Evolutionary conservation across 2,797 vertebrate species (phyloP), one percentile per base, ranked within the genome.

Genomic region (Anguilla anguilla): DNA sequence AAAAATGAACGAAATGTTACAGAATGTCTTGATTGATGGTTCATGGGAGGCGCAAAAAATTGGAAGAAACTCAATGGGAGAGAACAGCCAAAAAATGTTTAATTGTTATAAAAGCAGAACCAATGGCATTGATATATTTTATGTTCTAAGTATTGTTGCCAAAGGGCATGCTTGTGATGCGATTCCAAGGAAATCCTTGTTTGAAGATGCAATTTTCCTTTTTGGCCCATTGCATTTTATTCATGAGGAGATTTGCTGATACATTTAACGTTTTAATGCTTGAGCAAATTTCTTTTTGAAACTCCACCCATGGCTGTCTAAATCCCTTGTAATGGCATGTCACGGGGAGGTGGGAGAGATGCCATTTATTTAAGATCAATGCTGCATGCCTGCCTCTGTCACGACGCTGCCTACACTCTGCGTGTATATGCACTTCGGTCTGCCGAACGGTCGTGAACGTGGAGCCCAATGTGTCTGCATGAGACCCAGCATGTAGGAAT

Each of bases 311-410:
- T 31, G 53, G 51, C 17, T 84, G 31, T 61, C 28, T 11, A 55
- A 55, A 6, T 84, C n/a, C 4, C 19, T 10, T 3, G 43, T 46
- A 6, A 79, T 81, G 77, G 43, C 39, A 82, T 51, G 79, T 13
- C 79, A 82, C 43, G 19, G 43, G 46, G 6, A 82, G 10, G 79
- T 82, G 46, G 59, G 77, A 4, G 46, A 6, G 57, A 39, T 74
- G 7, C 3, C 2, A 4, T 31, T 86, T 43, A 1, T 77, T 77
- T 39, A 77, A 43, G 72, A 82, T 82, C 43, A 82, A n/a, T 5
- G 31, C 39, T 88, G 83, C 72, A 81, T 88, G 87, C 72, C 69
- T 88, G 83, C 64, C n/a, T 7, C 64, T 72, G 57, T 81, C 77
- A 81, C 39, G 28, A 43, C 39, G 46, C 39, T 85, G 87, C 84